phyloP scores from a whole-genome alignment of 2,888 invertebrate genomes.

The Nephrotoma flavescens region DNA sequence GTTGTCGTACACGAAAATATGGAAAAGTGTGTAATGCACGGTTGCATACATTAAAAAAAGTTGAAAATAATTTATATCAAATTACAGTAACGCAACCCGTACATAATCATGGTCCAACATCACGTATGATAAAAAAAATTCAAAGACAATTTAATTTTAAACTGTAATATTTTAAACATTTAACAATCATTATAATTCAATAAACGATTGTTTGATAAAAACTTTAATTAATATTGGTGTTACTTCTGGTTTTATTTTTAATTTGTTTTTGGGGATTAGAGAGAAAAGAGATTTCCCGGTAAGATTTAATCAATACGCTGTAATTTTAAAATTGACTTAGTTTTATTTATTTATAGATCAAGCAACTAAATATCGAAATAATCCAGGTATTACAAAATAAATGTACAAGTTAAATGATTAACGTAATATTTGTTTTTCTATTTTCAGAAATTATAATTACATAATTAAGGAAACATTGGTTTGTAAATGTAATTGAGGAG shows the following conservation, averaged over 20 bases:
- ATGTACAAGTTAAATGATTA: not conserved
- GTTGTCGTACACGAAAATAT: constrained; percentile 24
- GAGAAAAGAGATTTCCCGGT: not conserved
- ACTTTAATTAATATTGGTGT: not conserved
- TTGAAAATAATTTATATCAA: constrained; percentile 22
- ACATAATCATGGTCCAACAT: constrained; percentile 27
- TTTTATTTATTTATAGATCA: not conserved
- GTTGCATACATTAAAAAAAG: constrained; percentile 23
- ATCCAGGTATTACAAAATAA: not conserved
- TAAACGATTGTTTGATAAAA: not conserved
- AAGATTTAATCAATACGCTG: not conserved
- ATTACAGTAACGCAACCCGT: constrained; percentile 24
- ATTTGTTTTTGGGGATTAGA: not conserved
- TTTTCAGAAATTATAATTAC: not conserved
- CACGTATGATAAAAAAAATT: constrained; percentile 18
- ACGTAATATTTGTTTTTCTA: not conserved
- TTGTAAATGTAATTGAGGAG: not conserved
- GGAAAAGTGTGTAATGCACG: constrained; percentile 17
- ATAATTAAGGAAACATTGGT: not conserved
- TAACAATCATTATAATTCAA: not conserved
- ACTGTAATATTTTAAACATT: not conserved
- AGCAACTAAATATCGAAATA: not conserved
- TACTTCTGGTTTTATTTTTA: not conserved
- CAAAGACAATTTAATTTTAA: constrained; percentile 2
- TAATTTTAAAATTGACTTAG: not conserved